A percentile compares a stretch with the other conserved stretches of the same genome.
Evolutionary conservation across 2,113 vertebrate species (phyloP).

Genomic region (Melanotaenia duboulayi): DNA sequence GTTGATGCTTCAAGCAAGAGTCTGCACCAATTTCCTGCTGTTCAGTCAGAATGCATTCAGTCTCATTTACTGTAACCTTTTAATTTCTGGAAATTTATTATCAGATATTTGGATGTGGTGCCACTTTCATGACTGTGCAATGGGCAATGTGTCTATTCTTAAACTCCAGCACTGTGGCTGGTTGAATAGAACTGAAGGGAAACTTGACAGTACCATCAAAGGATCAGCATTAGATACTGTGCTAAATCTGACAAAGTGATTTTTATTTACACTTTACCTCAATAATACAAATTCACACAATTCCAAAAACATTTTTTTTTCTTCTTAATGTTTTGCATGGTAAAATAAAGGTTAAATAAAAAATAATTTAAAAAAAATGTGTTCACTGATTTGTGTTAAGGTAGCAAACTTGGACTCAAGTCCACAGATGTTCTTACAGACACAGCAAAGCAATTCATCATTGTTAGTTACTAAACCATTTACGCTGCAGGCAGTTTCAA

Average conservation of each 20-base stretch:
- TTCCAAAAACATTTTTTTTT: no score
- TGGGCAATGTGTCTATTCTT: constrained; percentile 12
- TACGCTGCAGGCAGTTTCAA: neutral
- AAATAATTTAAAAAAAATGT: no score
- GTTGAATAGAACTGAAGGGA: neutral
- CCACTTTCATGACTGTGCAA: constrained; percentile 17
- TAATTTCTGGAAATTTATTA: constrained; percentile 4
- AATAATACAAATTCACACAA: no score
- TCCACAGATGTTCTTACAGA: neutral
- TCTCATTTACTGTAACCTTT: neutral
- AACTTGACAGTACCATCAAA: fast-evolving
- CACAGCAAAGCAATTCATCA: neutral
- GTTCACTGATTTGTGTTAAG: no score
- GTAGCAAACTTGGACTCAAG: neutral
- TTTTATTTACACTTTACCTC: no score
- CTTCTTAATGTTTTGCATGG: no score
- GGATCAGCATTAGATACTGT: no score
- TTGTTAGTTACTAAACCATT: neutral
- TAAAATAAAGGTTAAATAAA: no score
- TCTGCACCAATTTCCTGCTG: constrained; percentile 21
- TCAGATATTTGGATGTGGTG: constrained; percentile 10
- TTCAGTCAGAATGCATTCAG: constrained; percentile 21
- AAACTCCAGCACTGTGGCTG: neutral
- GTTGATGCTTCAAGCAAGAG: constrained; percentile 11
- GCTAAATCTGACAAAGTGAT: no score